Evolutionary conservation across 1,140 invertebrate genomes (phyloP).

Genomic region (Aphelinus atriplicis): DNA sequence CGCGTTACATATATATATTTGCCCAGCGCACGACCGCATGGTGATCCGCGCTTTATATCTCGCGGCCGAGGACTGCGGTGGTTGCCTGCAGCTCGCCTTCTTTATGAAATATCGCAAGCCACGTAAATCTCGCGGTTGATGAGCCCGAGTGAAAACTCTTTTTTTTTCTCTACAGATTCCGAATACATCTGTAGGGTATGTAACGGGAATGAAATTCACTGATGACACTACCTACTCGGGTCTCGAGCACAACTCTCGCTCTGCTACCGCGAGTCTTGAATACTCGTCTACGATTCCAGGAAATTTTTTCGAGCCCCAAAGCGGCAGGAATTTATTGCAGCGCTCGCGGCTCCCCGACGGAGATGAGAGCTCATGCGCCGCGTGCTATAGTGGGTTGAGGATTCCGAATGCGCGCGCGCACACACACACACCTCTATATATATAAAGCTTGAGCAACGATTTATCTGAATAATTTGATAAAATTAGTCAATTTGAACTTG

Average conservation of each 20-base stretch:
- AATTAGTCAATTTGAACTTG: no score
- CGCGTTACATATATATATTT: neutral
- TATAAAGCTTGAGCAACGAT: no score
- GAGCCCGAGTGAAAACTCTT: neutral
- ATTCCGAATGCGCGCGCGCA: neutral
- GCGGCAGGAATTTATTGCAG: conserved; percentile 42
- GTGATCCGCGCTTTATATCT: conserved; percentile 26
- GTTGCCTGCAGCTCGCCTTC: neutral
- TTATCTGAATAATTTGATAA: no score
- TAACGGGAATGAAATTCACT: no score
- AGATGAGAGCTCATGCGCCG: no score
- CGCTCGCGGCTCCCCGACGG: conserved; percentile 10
- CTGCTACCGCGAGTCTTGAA: neutral
- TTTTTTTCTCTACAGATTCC: no score
- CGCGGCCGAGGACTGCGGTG: neutral
- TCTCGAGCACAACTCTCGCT: no score
- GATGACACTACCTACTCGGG: no score
- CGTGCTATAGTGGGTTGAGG: no score
- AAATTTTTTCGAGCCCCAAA: conserved; percentile 32
- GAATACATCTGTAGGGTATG: no score
- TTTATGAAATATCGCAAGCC: conserved; percentile 19
- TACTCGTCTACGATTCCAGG: conserved; percentile 13
- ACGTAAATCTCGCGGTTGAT: conserved; percentile 9
- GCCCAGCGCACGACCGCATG: neutral
- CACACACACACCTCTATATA: no score